A percentile compares a stretch with the other conserved stretches of the same genome.
These are phyloP conservation scores for Tringa solitaria DNA, from an alignment of 2,113 vertebrate genomes.

Conservation along the genomic window DNA sequence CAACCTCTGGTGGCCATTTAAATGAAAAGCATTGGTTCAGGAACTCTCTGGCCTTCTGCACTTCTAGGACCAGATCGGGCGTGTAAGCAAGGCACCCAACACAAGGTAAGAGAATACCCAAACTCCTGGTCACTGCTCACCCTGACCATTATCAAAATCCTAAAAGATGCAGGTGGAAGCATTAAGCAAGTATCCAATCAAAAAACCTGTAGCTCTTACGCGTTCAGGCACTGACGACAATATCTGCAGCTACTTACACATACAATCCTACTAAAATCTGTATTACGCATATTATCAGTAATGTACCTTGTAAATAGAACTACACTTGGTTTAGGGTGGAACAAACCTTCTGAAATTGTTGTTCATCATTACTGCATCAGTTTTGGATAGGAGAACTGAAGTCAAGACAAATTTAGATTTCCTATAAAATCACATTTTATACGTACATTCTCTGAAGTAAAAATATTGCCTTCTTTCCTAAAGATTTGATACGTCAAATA, in stretches of 20 bases:
- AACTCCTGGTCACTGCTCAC: background rate
- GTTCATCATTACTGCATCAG: background rate
- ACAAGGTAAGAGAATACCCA: background rate
- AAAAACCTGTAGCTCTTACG: background rate
- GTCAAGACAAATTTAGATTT: background rate
- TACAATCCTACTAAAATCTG: background rate
- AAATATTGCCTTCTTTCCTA: background rate
- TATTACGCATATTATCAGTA: rapidly evolving
- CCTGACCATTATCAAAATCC: background rate
- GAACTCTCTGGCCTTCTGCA: background rate
- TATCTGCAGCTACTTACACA: background rate
- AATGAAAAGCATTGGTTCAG: background rate
- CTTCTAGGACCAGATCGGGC: background rate
- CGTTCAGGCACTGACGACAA: background rate
- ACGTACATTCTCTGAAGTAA: background rate
- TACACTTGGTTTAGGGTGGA: background rate
- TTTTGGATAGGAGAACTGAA: background rate
- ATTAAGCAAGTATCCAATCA: background rate
- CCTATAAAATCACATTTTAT: background rate
- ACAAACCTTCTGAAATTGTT: background rate
- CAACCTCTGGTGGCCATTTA: slow-evolving; percentile 39
- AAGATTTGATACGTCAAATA: background rate
- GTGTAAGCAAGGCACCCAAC: background rate
- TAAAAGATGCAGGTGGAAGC: background rate
- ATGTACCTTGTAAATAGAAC: background rate